Conservation (phyloP, 2,113 vertebrate genomes). For the Lycaon pictus region DNA sequence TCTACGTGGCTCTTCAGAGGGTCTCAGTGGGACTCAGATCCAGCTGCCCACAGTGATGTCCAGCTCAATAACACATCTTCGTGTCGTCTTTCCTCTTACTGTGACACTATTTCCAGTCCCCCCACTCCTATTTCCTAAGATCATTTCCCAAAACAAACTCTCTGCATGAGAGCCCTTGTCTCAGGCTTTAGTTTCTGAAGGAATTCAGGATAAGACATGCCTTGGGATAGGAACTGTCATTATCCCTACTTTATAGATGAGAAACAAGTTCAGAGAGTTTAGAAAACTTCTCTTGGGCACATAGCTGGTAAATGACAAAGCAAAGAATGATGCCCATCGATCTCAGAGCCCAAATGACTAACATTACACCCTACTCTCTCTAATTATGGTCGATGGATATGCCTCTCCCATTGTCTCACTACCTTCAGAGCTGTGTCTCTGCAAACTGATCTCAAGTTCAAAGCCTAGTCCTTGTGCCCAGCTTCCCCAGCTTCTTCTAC, state of each 20-base stretch:
- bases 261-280: neutral
- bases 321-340: neutral
- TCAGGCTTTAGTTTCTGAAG: neutral
- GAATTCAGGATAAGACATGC: neutral
- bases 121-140: neutral
- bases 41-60: too few relatives aligned
- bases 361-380: neutral
- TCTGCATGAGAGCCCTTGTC: neutral
- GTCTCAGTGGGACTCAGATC: neutral
- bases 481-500: neutral
- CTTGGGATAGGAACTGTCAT: neutral
- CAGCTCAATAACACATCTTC: neutral
- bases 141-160: neutral
- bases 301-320: neutral
- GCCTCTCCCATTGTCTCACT: neutral
- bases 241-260: neutral
- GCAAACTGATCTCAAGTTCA: neutral
- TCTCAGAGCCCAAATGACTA: neutral
- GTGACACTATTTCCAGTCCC: neutral
- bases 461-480: neutral
- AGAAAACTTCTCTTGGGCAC: neutral
- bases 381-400: neutral
- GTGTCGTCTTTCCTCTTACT: neutral
- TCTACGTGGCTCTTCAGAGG: neutral
- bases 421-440: neutral